Evolutionary conservation across 1,140 invertebrate species (phyloP).

Genomic region (Onthophagus taurus): DNA sequence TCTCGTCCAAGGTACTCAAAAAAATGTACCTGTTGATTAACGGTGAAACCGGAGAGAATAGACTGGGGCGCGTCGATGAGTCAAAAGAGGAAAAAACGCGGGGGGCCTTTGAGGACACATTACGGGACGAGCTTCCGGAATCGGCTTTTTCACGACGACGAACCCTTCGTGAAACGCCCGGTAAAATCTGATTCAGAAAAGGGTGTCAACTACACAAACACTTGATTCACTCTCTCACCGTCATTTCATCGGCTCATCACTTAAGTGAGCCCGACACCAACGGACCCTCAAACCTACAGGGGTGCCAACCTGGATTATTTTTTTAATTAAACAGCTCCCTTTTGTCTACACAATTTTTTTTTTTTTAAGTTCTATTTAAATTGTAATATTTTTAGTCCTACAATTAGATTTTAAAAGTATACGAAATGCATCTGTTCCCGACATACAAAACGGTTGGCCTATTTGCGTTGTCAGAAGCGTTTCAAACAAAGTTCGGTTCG

Average conservation of each 20-base stretch:
- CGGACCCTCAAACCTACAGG: too few relatives aligned
- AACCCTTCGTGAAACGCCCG: constrained; percentile 19
- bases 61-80: not conserved
- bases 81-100: constrained; percentile 5
- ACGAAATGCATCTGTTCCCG: too few relatives aligned
- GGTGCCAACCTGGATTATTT: too few relatives aligned
- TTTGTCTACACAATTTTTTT: too few relatives aligned
- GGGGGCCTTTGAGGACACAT: constrained; percentile 9
- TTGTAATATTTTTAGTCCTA: too few relatives aligned
- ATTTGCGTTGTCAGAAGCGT: too few relatives aligned
- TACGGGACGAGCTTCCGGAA: constrained; percentile 7
- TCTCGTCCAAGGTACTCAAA: not conserved
- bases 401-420: too few relatives aligned
- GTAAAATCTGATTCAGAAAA: constrained; percentile 28
- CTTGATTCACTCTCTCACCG: constrained; percentile 26
- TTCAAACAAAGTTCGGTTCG: too few relatives aligned
- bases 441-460: too few relatives aligned
- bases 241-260: constrained; percentile 25
- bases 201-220: constrained; percentile 32
- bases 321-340: too few relatives aligned
- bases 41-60: not conserved
- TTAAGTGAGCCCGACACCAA: constrained; percentile 11
- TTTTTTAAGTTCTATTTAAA: too few relatives aligned
- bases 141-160: too few relatives aligned
- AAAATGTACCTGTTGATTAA: constrained; percentile 11